Evolutionary conservation across 2,797 vertebrate species (phyloP).

Genomic region (Chlorospingus flavigularis): DNA sequence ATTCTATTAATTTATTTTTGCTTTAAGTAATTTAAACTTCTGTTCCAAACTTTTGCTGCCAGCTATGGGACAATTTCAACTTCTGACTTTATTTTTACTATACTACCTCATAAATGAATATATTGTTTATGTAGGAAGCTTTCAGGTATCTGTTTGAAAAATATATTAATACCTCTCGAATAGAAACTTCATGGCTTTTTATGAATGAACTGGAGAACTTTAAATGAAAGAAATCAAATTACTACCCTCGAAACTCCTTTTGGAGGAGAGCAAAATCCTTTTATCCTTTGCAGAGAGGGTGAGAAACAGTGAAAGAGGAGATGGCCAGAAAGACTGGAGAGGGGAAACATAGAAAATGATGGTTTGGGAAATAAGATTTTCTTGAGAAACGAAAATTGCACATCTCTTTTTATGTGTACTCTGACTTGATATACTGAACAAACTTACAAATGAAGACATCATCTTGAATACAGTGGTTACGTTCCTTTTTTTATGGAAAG

Average conservation of each 20-base stretch:
- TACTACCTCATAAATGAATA: neutral
- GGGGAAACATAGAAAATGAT: rapidly evolving
- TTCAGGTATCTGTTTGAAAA: neutral
- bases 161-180: neutral
- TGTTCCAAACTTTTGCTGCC: neutral
- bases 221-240: neutral
- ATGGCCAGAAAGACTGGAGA: neutral
- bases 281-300: neutral
- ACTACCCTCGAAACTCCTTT: neutral
- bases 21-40: neutral
- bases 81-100: neutral
- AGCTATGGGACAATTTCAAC: neutral
- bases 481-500: neutral
- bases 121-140: neutral
- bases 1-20: neutral
- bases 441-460: neutral
- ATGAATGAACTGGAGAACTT: neutral
- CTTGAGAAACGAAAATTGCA: neutral
- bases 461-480: neutral
- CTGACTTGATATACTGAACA: neutral
- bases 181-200: neutral
- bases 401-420: neutral
- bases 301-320: neutral
- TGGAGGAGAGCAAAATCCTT: neutral
- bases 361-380: neutral